Conservation (phyloP, 2,888 invertebrate species). For the Miltochrista miniata region DNA sequence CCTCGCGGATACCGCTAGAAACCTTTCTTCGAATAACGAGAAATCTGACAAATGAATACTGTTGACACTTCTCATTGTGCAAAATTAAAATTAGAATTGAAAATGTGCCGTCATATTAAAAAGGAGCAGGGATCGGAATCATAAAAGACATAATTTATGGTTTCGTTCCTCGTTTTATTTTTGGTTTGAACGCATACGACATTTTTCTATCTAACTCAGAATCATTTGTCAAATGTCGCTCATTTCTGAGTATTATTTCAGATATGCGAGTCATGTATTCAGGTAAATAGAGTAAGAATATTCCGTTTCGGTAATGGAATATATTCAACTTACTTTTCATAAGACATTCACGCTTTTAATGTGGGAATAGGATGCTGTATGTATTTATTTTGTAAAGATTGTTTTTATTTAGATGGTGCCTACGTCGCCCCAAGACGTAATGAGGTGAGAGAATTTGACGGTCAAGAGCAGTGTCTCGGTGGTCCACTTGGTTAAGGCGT, state of each 20-base stretch:
- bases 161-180: background rate
- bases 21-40: constrained; percentile 66
- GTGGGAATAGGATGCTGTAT: background rate
- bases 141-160: background rate
- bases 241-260: background rate
- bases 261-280: background rate
- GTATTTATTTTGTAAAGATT: no score
- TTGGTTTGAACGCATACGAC: background rate
- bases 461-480: no score
- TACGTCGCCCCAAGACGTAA: no score
- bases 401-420: no score
- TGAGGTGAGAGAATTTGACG: no score
- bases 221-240: background rate
- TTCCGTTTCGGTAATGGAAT: constrained; percentile 16
- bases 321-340: background rate
- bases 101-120: constrained; percentile 1
- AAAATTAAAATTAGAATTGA: constrained; percentile 32
- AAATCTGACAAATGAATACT: constrained; percentile 44
- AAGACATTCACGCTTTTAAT: background rate
- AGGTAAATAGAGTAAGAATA: background rate
- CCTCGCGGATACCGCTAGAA: constrained; percentile 56
- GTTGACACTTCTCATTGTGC: constrained; percentile 30
- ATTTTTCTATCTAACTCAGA: background rate
- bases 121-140: background rate
- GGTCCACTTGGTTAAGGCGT: no score